Evolutionary conservation across 2,113 vertebrate species (phyloP), one percentile per base, ranked within the genome.

Genomic region (Fulmarus glacialis): DNA sequence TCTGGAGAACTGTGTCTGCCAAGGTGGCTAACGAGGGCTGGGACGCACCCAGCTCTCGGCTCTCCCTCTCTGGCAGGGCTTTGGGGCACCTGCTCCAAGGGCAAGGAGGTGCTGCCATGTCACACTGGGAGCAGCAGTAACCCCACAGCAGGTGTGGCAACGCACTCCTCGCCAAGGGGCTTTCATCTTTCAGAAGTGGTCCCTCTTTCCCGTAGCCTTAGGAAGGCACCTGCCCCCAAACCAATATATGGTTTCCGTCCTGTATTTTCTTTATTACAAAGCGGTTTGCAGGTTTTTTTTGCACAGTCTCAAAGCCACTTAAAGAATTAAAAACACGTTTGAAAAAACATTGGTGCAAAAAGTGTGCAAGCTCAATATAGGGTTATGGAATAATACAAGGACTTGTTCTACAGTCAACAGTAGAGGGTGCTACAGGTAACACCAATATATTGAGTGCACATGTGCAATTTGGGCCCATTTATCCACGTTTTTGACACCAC

Each of bases 401-500:
- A 91, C 8, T 82, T 60, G 38, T 23, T 85, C 75, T 32, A 26
- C 15, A 79, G 2, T 5, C 59, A 92, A 29, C 94, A 85, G 93
- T 0, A 96, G 89, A 93, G 91, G 84, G 95, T 82, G 84, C 93
- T 86, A 19, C 74, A 93, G 58, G 74, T 55, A 91, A 43, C 74
- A 12, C 48, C 50, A 62, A 55, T 11, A 29, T 20, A 52, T 29
- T 6, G 19, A 38, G n/a, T 9, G 64, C 42, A 50, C 7, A 0
- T 12, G 14, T 26, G 36, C 22, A 23, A n/a, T 27, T 32, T 29
- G 8, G 34, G 27, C 7, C 52, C 29, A 23, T 55, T 75, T 40
- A 63, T 26, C 58, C 27, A 26, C 0, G 0, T 60, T 71, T 81
- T 60, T 82, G 22, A 50, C 45, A 48, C 1, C n/a, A 40, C 20